Evolutionary conservation across 2,888 invertebrate genomes (phyloP).

Genomic region (Parnassius orleans): DNA sequence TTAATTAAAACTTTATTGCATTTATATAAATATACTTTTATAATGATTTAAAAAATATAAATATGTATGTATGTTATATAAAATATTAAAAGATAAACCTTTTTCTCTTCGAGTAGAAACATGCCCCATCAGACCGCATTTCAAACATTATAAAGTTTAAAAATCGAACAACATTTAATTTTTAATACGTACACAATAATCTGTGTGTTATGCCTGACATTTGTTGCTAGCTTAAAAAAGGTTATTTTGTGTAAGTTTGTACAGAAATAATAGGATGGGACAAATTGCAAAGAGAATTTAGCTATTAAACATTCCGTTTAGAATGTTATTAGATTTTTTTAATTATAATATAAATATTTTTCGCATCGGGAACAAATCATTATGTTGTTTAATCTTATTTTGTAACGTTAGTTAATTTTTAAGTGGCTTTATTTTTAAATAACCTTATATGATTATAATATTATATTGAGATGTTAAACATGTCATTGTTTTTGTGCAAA

Average conservation of each 20-base stretch:
- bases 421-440: slow-evolving; percentile 77
- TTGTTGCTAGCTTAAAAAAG: slow-evolving; percentile 71
- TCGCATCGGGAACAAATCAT: slow-evolving; percentile 79
- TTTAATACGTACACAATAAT: slow-evolving; percentile 56
- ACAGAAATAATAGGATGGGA: slow-evolving; percentile 79
- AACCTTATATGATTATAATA: slow-evolving; percentile 70
- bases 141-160: slow-evolving; percentile 47
- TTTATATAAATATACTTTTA: slow-evolving; percentile 19
- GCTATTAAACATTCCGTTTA: slow-evolving; percentile 80
- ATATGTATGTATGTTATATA: neutral
- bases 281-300: slow-evolving; percentile 81
- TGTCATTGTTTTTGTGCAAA: slow-evolving; percentile 78
- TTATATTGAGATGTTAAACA: slow-evolving; percentile 79
- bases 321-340: slow-evolving; percentile 78
- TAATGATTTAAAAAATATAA: slow-evolving; percentile 9
- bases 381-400: slow-evolving; percentile 81
- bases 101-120: slow-evolving; percentile 51
- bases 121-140: slow-evolving; percentile 75
- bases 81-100: neutral
- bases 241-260: slow-evolving; percentile 79
- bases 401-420: slow-evolving; percentile 79
- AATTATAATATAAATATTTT: slow-evolving; percentile 66
- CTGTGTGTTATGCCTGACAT: slow-evolving; percentile 72
- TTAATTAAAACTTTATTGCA: slow-evolving; percentile 40
- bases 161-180: slow-evolving; percentile 64